Conservation (phyloP, 2,888 invertebrate species). For the Cenopis cana region DNA sequence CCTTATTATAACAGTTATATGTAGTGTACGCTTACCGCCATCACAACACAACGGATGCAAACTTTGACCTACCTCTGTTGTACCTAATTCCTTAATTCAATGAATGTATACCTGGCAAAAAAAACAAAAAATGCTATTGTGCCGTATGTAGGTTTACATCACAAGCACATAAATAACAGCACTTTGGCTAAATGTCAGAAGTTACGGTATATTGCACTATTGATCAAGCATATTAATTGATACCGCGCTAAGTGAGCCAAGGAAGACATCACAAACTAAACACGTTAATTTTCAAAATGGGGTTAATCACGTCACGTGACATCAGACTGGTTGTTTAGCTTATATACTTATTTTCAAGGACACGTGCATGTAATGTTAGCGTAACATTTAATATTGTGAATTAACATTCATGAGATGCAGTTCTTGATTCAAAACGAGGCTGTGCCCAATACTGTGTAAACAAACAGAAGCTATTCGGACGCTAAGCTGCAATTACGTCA, state of each 20-base stretch:
- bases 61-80: slow-evolving; percentile 7
- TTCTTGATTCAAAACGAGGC: slow-evolving; percentile 53
- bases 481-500: slow-evolving; percentile 62
- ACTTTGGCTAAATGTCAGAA: slow-evolving; percentile 29
- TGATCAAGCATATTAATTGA: slow-evolving; percentile 20
- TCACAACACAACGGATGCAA: slow-evolving; percentile 22
- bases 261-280: slow-evolving; percentile 22
- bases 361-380: slow-evolving; percentile 42
- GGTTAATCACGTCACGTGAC: slow-evolving; percentile 17
- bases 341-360: slow-evolving; percentile 34
- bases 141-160: background rate
- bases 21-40: background rate
- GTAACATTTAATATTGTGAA: slow-evolving; percentile 45
- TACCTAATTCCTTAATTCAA: slow-evolving; percentile 15
- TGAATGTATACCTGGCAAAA: background rate
- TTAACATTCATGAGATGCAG: slow-evolving; percentile 53
- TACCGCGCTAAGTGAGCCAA: slow-evolving; percentile 34
- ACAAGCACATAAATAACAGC: background rate
- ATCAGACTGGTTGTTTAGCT: too few species aligned
- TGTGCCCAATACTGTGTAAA: slow-evolving; percentile 58
- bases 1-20: background rate
- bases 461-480: slow-evolving; percentile 55
- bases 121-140: background rate
- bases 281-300: slow-evolving; percentile 27
- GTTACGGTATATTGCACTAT: slow-evolving; percentile 27